A percentile compares a stretch with the other conserved stretches of the same genome.
Evolutionary conservation across 1,140 invertebrate species (phyloP).

Genomic region (Leptinotarsa defecta): DNA sequence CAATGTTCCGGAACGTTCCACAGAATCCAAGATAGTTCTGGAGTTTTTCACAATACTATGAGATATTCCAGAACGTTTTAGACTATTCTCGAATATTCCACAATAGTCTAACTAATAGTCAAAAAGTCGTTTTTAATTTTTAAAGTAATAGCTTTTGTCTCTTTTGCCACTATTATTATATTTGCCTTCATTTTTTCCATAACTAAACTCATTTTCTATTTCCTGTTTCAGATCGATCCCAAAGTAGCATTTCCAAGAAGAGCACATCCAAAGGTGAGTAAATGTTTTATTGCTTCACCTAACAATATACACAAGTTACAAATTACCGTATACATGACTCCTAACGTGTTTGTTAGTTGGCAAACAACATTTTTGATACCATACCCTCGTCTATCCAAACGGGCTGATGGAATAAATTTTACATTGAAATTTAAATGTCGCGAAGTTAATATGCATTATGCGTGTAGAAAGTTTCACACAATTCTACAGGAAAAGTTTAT

Average conservation of each 20-base stretch:
- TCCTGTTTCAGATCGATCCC: conserved; percentile 91
- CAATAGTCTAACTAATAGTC: no score
- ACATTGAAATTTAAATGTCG: conserved; percentile 18
- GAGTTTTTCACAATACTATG: no score
- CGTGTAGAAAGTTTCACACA: conserved; percentile 15
- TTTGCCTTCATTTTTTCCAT: no score
- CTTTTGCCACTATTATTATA: no score
- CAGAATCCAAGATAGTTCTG: no score
- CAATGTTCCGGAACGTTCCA: no score
- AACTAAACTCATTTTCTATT: neutral
- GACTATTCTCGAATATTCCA: no score
- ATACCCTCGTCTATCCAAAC: neutral
- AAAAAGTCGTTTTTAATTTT: no score
- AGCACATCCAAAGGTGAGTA: conserved; percentile 96
- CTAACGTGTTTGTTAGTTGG: conserved; percentile 7
- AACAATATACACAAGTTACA: neutral
- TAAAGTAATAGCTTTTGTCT: no score
- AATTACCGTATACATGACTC: neutral
- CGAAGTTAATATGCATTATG: conserved; percentile 9
- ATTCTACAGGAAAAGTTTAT: neutral
- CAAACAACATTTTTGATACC: conserved; percentile 8
- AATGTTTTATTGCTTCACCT: conserved; percentile 28
- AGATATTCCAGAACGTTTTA: no score
- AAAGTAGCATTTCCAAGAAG: conserved; percentile 99
- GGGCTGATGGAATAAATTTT: conserved; percentile 3